Percentiles rank a stretch among this genome's conserved stretches.
Evolutionary conservation across 2,797 vertebrate genomes (phyloP).

Genomic region (Lophius americanus): DNA sequence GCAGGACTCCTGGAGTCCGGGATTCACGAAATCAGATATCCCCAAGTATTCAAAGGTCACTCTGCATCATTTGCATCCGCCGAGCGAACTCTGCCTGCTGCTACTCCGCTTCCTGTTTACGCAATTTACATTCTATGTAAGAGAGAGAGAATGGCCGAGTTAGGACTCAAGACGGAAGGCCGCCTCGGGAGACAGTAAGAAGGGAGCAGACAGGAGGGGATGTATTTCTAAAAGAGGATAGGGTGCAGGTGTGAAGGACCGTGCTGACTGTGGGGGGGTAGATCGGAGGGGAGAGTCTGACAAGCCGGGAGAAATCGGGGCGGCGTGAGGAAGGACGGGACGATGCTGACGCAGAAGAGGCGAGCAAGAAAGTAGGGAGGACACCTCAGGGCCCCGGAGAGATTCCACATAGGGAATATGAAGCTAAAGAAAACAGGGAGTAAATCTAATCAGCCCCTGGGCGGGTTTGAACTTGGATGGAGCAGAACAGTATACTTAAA

Average conservation of each 20-base stretch:
- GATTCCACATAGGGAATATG: conserved; percentile 4
- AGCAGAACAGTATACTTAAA: not conserved
- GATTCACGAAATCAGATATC: conserved; percentile 67
- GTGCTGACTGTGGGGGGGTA: conserved; percentile 21
- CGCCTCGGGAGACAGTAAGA: conserved; percentile 41
- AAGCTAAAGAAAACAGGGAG: conserved; percentile 27
- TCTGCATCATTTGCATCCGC: conserved; percentile 49
- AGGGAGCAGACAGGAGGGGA: conserved; percentile 7
- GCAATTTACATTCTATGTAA: conserved; percentile 42
- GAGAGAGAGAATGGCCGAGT: conserved; percentile 28
- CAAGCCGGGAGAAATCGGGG: conserved; percentile 21
- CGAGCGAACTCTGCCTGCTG: conserved; percentile 35
- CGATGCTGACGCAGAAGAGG: conserved; percentile 38
- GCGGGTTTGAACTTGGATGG: conserved; percentile 5
- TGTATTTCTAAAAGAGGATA: conserved; percentile 7
- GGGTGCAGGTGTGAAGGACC: conserved; percentile 21
- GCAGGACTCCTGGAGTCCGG: conserved; percentile 52
- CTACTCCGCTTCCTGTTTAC: conserved; percentile 38
- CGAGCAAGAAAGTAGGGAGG: conserved; percentile 28
- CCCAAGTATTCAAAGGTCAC: conserved; percentile 70
- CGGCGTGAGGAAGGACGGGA: conserved; percentile 9
- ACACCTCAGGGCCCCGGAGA: conserved; percentile 12
- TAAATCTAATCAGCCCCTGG: conserved; percentile 15
- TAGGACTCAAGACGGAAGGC: conserved; percentile 42
- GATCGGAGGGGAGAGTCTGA: conserved; percentile 8